These are phyloP conservation scores for Ceratitis capitata DNA, from an alignment of 1,140 invertebrate species.

Conservation along the genomic window DNA sequence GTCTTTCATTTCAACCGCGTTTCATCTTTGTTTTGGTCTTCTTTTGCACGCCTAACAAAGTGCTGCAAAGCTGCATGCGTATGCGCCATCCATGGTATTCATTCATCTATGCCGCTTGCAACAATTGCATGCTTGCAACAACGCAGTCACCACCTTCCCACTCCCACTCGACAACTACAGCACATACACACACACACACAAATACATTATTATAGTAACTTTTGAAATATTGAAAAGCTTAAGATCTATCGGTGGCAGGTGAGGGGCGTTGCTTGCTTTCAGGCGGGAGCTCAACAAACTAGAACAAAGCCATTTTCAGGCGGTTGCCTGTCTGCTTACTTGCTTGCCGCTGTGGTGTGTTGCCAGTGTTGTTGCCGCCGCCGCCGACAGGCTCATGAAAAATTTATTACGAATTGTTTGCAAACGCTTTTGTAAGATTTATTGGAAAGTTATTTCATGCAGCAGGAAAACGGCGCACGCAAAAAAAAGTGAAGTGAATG, in stretches of 20 bases:
- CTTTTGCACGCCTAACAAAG: background rate
- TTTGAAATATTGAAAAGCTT: background rate
- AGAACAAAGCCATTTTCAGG: conserved; percentile 12
- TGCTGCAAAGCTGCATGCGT: background rate
- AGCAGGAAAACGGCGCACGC: background rate
- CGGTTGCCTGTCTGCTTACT: no score
- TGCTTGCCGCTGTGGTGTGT: no score
- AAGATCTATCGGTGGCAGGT: background rate
- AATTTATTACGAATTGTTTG: conserved; percentile 28
- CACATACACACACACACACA: background rate
- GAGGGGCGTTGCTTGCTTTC: background rate
- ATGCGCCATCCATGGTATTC: background rate
- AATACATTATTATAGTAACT: no score
- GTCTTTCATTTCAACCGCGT: background rate
- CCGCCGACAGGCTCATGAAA: conserved; percentile 25
- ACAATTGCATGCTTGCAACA: no score
- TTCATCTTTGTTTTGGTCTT: no score
- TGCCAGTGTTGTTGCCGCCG: background rate
- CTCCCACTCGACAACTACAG: background rate
- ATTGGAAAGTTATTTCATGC: background rate
- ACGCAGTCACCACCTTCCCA: background rate
- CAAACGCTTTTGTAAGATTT: background rate
- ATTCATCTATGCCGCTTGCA: conserved; percentile 14
- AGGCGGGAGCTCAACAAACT: conserved; percentile 12
- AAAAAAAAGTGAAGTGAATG: background rate